Evolutionary conservation across 2,797 vertebrate species (phyloP), one percentile per base, ranked within the genome.

Genomic region (Cirrhinus mrigala): DNA sequence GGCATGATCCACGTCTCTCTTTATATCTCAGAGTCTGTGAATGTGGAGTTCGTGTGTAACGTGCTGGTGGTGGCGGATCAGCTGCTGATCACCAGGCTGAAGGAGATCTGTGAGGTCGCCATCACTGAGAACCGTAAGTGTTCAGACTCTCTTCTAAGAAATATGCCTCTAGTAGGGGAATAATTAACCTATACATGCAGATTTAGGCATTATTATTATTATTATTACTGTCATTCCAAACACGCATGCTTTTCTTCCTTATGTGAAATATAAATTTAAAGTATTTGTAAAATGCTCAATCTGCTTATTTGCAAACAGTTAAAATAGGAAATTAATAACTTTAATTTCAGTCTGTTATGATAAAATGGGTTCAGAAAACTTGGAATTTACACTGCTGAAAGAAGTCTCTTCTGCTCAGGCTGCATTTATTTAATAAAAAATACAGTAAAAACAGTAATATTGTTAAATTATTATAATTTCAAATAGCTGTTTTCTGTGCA

Each of bases 31-130:
- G 98, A 98, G 80, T 97, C 94, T 91, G 91, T 95, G 81, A 97
- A 97, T 75, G 96, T 99, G 81, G 98, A 98, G 92, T 99, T 99
- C 93, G 90, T 98, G 74, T 99, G 98, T 92, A 97, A 95, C 0
- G 95, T 97, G 64, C 95, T 99, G 91, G 97, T 98, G 85, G 97
- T 99, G 89, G 98, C 98, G 3, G 98, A 99, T 92, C 98, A 99
- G 85, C 95, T 99, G 79, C 96, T 99, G 79, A 97, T 98, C 93
- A 95, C 93, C 27, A 94, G 98, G 29, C 92, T 99, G 58, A 99
- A 99, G 93, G 98, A 99, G 93, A 97, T 99, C 87, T 99, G 98
- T 86, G 98, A 99, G 92, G 97, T 98, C 74, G 93, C 95, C 90
- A 96, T 99, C 94, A 97, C 97, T 52, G 98, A 99, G 95, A 99